Conservation (phyloP, 2,113 vertebrate genomes). For the Phalacrocorax aristotelis region DNA sequence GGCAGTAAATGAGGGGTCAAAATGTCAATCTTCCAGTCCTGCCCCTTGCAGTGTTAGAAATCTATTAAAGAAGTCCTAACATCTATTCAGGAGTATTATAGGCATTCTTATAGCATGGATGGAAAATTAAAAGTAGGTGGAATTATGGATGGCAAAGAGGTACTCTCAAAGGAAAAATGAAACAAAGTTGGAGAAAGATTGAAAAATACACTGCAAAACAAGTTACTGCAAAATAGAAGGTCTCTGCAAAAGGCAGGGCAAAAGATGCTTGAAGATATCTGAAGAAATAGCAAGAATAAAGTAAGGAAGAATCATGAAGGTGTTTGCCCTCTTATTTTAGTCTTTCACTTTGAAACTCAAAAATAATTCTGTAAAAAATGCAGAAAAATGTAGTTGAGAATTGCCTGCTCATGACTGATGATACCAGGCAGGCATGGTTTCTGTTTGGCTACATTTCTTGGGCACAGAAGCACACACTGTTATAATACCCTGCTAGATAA, state of each 20-base stretch:
- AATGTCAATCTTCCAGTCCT: slow-evolving; percentile 45
- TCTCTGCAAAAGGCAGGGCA: not conserved
- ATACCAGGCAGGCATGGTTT: not conserved
- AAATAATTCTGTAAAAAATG: not conserved
- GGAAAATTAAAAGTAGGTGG: not conserved
- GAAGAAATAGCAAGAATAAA: not conserved
- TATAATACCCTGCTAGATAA: not conserved
- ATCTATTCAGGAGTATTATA: not conserved
- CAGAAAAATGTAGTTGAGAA: not conserved
- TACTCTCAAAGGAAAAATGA: not conserved
- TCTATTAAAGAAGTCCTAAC: slow-evolving; percentile 9
- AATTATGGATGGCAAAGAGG: not conserved
- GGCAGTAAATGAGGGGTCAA: slow-evolving; percentile 60
- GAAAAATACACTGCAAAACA: not conserved
- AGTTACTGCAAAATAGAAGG: not conserved
- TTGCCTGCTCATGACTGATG: not conserved
- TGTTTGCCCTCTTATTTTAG: not conserved
- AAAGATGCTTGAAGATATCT: not conserved
- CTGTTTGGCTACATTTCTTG: not conserved
- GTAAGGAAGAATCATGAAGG: not conserved
- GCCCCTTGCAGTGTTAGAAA: slow-evolving; percentile 3
- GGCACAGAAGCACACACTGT: not conserved
- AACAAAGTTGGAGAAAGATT: not conserved
- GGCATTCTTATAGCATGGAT: not conserved
- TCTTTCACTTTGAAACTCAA: not conserved